phyloP scores from a whole-genome alignment of 2,888 invertebrate species.

The Epirrita christyi region DNA sequence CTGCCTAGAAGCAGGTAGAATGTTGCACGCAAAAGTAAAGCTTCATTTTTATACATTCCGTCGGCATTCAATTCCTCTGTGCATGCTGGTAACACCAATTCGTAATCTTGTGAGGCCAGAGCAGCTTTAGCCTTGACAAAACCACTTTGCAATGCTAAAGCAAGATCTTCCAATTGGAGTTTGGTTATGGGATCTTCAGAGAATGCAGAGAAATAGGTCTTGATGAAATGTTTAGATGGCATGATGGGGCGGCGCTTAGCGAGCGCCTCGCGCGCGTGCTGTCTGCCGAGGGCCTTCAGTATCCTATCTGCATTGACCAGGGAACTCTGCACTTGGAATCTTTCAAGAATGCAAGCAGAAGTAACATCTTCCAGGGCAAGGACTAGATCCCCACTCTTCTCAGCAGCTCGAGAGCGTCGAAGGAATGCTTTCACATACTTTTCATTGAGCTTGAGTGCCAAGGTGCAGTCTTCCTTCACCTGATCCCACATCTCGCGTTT shows the following conservation, averaged over 20 bases:
- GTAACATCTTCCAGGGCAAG: slow-evolving; percentile 96
- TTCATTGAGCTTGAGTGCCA: slow-evolving; percentile 93
- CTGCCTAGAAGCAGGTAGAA: slow-evolving; percentile 92
- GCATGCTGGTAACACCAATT: slow-evolving; percentile 91
- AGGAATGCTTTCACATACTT: slow-evolving; percentile 95
- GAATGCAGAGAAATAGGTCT: slow-evolving; percentile 94
- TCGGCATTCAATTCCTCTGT: slow-evolving; percentile 90
- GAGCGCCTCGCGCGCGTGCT: slow-evolving; percentile 91
- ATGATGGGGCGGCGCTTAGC: slow-evolving; percentile 88
- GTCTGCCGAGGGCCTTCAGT: slow-evolving; percentile 91
- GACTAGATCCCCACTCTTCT: slow-evolving; percentile 91
- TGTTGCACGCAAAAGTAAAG: slow-evolving; percentile 92
- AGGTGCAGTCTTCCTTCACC: slow-evolving; percentile 94
- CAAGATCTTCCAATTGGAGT: slow-evolving; percentile 72
- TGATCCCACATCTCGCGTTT: slow-evolving; percentile 93
- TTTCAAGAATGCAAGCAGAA: slow-evolving; percentile 95
- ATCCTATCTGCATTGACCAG: slow-evolving; percentile 94
- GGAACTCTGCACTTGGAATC: slow-evolving; percentile 92
- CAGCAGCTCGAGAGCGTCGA: slow-evolving; percentile 92
- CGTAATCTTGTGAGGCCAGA: slow-evolving; percentile 89
- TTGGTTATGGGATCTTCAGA: slow-evolving; percentile 92
- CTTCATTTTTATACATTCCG: slow-evolving; percentile 87
- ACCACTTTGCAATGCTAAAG: slow-evolving; percentile 51
- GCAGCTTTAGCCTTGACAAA: slow-evolving; percentile 90
- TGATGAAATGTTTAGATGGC: slow-evolving; percentile 94